phyloP scores from a whole-genome alignment of 92 coral and sea anemone genomes.

The Hydrozoanthus gracilis region DNA sequence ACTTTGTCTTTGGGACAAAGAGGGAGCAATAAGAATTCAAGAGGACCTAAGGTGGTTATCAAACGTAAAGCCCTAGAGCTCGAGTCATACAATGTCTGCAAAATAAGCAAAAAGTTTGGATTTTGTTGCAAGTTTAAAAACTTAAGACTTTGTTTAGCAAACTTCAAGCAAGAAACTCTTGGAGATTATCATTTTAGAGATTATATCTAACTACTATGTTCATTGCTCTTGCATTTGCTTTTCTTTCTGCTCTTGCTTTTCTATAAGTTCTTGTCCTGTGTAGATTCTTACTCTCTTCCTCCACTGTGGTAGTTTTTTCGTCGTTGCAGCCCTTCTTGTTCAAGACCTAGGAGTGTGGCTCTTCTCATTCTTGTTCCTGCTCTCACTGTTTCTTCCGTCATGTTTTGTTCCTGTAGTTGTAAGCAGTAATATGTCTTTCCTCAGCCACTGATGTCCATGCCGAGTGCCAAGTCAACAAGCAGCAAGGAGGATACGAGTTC shows the following conservation, averaged over 20 bases:
- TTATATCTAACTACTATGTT: too few species aligned
- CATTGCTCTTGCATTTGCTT: neutral
- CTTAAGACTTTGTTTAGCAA: too few species aligned
- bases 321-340: neutral
- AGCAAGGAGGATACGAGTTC: slow-evolving; percentile 53
- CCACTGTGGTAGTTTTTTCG: neutral
- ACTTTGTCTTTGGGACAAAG: slow-evolving; percentile 58
- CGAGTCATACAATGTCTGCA: too few species aligned
- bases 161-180: too few species aligned
- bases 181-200: too few species aligned
- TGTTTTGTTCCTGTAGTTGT: neutral
- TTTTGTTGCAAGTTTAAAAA: too few species aligned
- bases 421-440: neutral
- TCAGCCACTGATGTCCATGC: slow-evolving; percentile 95
- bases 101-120: too few species aligned
- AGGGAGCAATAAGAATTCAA: slow-evolving; percentile 69
- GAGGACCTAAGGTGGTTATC: slow-evolving; percentile 88
- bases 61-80: too few species aligned
- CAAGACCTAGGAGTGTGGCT: too few species aligned
- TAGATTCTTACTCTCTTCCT: neutral
- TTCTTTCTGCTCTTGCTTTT: neutral
- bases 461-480: slow-evolving; percentile 79
- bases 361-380: neutral
- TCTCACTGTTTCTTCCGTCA: neutral
- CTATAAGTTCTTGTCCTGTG: neutral